A percentile compares a stretch with the other conserved stretches of the same genome.
These are phyloP conservation scores for Microplitis mediator DNA, from an alignment of 1,140 invertebrate species.

Conservation along the genomic window DNA sequence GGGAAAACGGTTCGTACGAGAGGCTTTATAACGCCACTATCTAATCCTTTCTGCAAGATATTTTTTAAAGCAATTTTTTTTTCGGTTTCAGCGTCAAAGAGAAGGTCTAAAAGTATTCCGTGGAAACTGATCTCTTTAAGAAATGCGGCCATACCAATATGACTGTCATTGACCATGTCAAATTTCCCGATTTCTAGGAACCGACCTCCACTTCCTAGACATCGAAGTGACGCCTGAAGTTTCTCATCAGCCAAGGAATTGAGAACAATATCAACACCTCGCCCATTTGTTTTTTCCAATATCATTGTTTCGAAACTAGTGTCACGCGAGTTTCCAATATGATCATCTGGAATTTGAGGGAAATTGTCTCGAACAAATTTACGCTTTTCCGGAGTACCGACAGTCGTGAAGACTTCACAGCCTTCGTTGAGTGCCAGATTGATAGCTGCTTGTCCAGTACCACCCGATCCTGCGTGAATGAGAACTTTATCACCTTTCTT, in stretches of 20 bases:
- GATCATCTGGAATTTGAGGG: slow-evolving; percentile 69
- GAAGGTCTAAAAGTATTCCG: slow-evolving; percentile 72
- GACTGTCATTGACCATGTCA: slow-evolving; percentile 71
- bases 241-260: slow-evolving; percentile 83
- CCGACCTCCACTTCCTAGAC: slow-evolving; percentile 71
- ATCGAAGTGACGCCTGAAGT: slow-evolving; percentile 77
- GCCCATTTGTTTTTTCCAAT: slow-evolving; percentile 65
- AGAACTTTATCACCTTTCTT: slow-evolving; percentile 70
- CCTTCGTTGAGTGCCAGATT: slow-evolving; percentile 68
- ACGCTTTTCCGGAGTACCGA: slow-evolving; percentile 73
- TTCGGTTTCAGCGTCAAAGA: slow-evolving; percentile 61
- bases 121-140: slow-evolving; percentile 81
- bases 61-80: slow-evolving; percentile 40
- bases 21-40: slow-evolving; percentile 61
- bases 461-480: slow-evolving; percentile 79
- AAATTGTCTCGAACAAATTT: slow-evolving; percentile 71
- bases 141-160: slow-evolving; percentile 77
- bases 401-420: slow-evolving; percentile 75
- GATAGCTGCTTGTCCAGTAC: slow-evolving; percentile 82
- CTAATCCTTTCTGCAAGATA: slow-evolving; percentile 64
- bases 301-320: slow-evolving; percentile 75
- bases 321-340: slow-evolving; percentile 77
- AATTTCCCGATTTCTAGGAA: slow-evolving; percentile 83
- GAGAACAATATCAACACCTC: slow-evolving; percentile 78
- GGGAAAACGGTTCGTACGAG: slow-evolving; percentile 57